These are phyloP conservation scores for Epizoanthus rinbou DNA, from an alignment of 92 coral and sea anemone genomes.

Conservation along the genomic window DNA sequence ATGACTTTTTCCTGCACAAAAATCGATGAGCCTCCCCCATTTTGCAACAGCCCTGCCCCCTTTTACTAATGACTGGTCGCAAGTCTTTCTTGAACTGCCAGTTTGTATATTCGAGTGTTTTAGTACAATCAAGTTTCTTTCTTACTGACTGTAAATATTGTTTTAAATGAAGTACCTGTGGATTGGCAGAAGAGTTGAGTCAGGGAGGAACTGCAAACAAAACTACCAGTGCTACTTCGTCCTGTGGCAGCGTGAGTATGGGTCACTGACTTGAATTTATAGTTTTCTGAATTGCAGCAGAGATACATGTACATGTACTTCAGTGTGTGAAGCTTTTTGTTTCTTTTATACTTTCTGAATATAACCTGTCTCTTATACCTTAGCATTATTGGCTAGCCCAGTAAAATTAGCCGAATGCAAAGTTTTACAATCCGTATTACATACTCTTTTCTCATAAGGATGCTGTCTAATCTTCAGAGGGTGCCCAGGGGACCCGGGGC, in stretches of 20 bases:
- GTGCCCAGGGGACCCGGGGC: too few relatives aligned
- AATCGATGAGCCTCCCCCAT: too few relatives aligned
- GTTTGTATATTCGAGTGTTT: neutral
- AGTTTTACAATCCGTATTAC: too few relatives aligned
- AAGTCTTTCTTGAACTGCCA: neutral
- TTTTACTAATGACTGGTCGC: too few relatives aligned
- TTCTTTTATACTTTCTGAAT: too few relatives aligned
- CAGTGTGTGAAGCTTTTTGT: neutral
- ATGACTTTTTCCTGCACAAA: too few relatives aligned
- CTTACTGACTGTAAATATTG: neutral
- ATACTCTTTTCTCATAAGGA: too few relatives aligned
- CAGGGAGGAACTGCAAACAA: constrained; percentile 65
- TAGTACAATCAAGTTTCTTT: neutral
- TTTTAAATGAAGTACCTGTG: constrained; percentile 74
- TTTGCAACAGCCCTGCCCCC: too few relatives aligned
- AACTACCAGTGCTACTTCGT: constrained; percentile 75
- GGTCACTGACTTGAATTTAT: neutral
- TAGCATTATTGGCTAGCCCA: too few relatives aligned
- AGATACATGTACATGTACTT: neutral
- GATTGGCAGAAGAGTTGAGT: constrained; percentile 86
- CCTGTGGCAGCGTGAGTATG: constrained; percentile 97
- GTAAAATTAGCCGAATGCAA: too few relatives aligned
- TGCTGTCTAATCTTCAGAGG: too few relatives aligned
- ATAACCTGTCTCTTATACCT: too few relatives aligned
- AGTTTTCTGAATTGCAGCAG: neutral